Percentiles rank a stretch among this genome's conserved stretches.
phyloP scores from a whole-genome alignment of 1,140 invertebrate genomes.

The Drosophila nebulosa region DNA sequence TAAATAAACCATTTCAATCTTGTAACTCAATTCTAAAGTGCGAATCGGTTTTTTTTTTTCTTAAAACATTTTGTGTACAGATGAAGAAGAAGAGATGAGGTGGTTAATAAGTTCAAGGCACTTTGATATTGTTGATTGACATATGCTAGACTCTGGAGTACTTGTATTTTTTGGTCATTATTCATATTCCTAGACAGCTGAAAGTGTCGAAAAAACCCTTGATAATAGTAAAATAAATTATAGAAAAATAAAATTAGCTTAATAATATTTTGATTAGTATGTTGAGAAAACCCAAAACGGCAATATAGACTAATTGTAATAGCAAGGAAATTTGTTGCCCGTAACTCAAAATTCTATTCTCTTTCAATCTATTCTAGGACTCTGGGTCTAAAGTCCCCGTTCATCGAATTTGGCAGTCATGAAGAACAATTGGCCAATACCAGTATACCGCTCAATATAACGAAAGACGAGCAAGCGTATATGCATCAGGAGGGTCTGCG shows the following conservation, averaged over 20 bases:
- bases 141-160: too few relatives aligned
- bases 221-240: background rate
- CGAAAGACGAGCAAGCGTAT: slow-evolving; percentile 72
- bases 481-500: slow-evolving; percentile 76
- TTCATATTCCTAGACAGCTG: background rate
- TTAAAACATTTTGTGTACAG: too few relatives aligned
- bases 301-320: too few relatives aligned
- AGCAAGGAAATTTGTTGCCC: too few relatives aligned
- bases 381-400: slow-evolving; percentile 74
- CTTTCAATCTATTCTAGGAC: slow-evolving; percentile 43
- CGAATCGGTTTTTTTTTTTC: too few relatives aligned
- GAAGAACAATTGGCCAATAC: slow-evolving; percentile 70
- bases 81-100: too few relatives aligned
- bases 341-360: too few relatives aligned
- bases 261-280: background rate
- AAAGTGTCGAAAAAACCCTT: background rate
- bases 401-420: slow-evolving; percentile 74
- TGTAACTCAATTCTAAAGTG: too few relatives aligned
- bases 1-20: too few relatives aligned
- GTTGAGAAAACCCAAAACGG: background rate
- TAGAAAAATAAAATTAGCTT: background rate
- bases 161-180: too few relatives aligned
- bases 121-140: too few relatives aligned
- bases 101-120: too few relatives aligned
- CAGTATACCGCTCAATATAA: slow-evolving; percentile 76